A percentile compares a stretch with the other conserved stretches of the same genome.
Conservation (phyloP, 2,888 invertebrate species). For the Hydrotaea diabolus region DNA sequence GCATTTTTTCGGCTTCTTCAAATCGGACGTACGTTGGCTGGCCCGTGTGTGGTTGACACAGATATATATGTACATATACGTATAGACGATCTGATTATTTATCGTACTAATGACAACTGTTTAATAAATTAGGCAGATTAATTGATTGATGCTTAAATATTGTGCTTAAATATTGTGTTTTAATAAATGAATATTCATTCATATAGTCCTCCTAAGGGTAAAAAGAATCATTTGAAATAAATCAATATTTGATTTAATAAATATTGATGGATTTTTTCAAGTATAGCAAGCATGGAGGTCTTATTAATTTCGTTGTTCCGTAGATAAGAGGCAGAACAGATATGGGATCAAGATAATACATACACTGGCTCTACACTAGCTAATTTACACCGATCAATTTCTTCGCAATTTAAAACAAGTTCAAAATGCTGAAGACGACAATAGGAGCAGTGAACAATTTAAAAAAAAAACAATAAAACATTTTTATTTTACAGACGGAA, state of each 20-base stretch:
- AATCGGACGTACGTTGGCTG: not conserved
- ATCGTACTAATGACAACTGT: conserved; percentile 53
- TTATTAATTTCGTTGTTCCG: too few species aligned
- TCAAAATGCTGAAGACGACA: too few species aligned
- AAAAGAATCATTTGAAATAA: not conserved
- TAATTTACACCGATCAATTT: too few species aligned
- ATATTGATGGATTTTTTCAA: conserved; percentile 18
- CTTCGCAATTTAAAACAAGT: too few species aligned
- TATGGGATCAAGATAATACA: too few species aligned
- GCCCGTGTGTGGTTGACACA: too few species aligned
- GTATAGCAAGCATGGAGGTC: not conserved
- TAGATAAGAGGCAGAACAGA: too few species aligned
- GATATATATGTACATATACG: too few species aligned
- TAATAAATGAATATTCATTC: conserved; percentile 5
- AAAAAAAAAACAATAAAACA: too few species aligned
- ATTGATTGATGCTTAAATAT: conserved; percentile 18
- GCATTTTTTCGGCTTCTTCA: conserved; percentile 42
- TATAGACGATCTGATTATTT: conserved; percentile 54
- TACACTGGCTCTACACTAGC: too few species aligned
- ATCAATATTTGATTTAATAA: not conserved
- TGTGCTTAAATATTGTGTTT: not conserved
- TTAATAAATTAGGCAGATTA: conserved; percentile 50
- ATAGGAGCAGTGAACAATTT: too few species aligned
- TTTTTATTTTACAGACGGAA: too few species aligned
- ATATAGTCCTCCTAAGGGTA: not conserved